Base-by-base conservation (phyloP, 2,888 invertebrate genomes). In the Sphecodes monilicornis region DNA sequence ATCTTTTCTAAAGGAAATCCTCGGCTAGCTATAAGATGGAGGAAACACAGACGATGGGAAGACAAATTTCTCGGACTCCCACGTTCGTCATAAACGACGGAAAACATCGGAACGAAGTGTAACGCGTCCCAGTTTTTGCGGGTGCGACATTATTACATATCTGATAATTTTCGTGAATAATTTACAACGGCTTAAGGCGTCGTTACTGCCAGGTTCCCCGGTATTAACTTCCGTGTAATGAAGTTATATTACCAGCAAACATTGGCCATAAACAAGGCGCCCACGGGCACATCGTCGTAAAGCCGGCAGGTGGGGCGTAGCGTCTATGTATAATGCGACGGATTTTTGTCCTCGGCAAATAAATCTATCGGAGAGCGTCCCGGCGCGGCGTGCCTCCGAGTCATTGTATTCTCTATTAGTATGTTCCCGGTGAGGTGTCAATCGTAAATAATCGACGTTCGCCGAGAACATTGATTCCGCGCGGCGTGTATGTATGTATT, bases 241-340 rank as follows among this genome's bases (percentile, higher is more conserved):
- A 50, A 77, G 80, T 75, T 82, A 84, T 90, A 91, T 88, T 88
- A 90, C 89, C 89, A 82, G 83, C 86, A 87, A 93, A 92, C 90
- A 92, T 92, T 86, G 90, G 82, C 90, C 89, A 90, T 93, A 93
- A 93, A 93, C 87, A 92, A 91, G 86, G 82, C 90, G 90, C 87
- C 89, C 88, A 91, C 90, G 88, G 88, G 84, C 84, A 90, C 89
- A 91, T 91, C 89, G 90, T 92, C 92, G 92, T 93, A 93, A 93
- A 93, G 90, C 76, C 81, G 77, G 71, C 68, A 68, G 57, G 76
- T 68, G 69, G 43, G 26, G 46, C 50, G 73, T 66, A 72, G 70
- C 80, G 71, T 87, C 84, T 68, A 79, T n/a, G n/a, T n/a, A n/a
- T 85, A 85, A 86, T 83, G 88, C 87, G 88, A 81, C 75, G 43